Evolutionary conservation across 1,140 invertebrate genomes (phyloP), one percentile per base, ranked within the genome.

Genomic region (Meloidogyne exigua): DNA sequence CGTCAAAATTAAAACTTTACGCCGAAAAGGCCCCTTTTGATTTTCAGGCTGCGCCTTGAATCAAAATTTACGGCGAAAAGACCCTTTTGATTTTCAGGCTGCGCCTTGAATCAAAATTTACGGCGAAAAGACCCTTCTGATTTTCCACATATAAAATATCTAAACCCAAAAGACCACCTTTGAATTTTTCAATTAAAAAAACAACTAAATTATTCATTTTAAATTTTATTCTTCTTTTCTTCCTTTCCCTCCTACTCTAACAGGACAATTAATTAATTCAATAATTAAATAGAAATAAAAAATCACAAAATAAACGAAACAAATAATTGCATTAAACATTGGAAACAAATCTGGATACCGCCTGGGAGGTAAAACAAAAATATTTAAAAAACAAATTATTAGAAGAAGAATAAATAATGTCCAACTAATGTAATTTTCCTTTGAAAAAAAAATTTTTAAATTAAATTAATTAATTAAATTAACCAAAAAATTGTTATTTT

Each of bases 171-270:
- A n/a, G n/a, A n/a, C n/a, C n/a, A n/a, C n/a, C n/a, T n/a, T n/a
- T n/a, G 7, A 32, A 32, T 32, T 32, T 32, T 32, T 3, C 2
- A 32, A 32, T 32, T 3, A 32, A 32, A 32, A 32, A 3, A 3
- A 32, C 28, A 32, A 32, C 2, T 32, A 32, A 32, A 32, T n/a
- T 32, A 32, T 32, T 32, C 94, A 75, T 98, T 98, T 90, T 98
- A 73, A 81, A 42, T 57, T 57, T 57, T 57, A 57, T 57, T 57
- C 49, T n/a, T 57, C 49, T n/a, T 57, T 57, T n/a, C 18, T 49
- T 49, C 44, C 44, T 18, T 18, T 18, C 7, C 44, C 44, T n/a
- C 18, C 18, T 57, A 18, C 49, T n/a, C 49, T 57, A 57, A n/a
- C 21, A n/a, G 18, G 21, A 57, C 13, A 11, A 49, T 42, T 23